Evolutionary conservation across 1,140 invertebrate species (phyloP).

Genomic region (Caenorhabditis briggsae): DNA sequence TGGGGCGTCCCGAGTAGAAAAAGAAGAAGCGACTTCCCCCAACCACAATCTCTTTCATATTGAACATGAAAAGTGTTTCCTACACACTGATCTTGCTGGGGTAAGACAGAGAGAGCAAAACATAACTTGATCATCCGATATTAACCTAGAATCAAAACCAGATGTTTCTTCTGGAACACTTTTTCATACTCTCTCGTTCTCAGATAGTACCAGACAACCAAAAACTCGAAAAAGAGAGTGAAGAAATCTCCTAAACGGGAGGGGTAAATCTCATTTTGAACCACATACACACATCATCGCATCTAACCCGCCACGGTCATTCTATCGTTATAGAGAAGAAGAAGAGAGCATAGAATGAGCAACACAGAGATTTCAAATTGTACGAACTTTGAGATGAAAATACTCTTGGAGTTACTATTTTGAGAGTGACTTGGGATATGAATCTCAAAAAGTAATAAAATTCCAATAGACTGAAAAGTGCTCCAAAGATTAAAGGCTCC

Average conservation of each 20-base stretch:
- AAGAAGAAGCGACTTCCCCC: constrained; percentile 14
- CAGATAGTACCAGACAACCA: constrained; percentile 6
- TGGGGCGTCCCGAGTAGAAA: not conserved
- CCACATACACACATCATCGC: constrained; percentile 6
- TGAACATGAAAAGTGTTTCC: constrained; percentile 33
- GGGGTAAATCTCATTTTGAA: constrained; percentile 37
- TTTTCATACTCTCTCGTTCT: no score
- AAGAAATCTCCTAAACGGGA: constrained; percentile 6
- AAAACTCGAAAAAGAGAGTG: not conserved
- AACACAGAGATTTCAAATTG: not conserved
- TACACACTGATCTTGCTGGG: not conserved
- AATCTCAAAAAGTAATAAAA: no score
- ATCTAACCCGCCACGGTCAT: constrained; percentile 27
- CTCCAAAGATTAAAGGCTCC: no score
- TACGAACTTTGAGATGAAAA: not conserved
- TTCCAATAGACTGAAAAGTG: no score
- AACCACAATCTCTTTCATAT: constrained; percentile 32
- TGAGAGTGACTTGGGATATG: no score
- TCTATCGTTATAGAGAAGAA: not conserved
- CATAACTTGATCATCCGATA: not conserved
- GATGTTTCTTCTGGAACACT: not conserved
- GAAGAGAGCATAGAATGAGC: not conserved
- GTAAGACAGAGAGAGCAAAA: not conserved
- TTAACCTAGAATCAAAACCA: not conserved
- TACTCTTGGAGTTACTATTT: no score